Evolutionary conservation across 2,113 vertebrate genomes (phyloP).

Genomic region (Stegastes partitus): DNA sequence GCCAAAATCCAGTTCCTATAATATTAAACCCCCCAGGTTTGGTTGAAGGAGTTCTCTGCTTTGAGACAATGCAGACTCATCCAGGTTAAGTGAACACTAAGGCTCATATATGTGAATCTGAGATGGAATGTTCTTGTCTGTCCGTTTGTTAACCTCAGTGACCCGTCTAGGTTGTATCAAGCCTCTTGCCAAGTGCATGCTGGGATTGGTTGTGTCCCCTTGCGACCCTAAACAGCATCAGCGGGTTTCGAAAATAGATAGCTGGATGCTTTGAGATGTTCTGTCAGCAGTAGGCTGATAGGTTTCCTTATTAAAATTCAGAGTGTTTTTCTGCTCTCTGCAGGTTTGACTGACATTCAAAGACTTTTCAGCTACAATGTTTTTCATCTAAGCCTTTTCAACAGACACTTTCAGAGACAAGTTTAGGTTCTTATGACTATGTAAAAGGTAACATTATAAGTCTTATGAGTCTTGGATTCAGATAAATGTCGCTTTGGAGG

Average conservation of each 20-base stretch:
- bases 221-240: constrained; percentile 17
- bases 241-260: constrained; percentile 20
- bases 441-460: constrained; percentile 6
- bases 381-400: constrained; percentile 30
- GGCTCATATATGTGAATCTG: neutral
- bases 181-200: neutral
- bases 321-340: constrained; percentile 33
- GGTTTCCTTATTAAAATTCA: constrained; percentile 49
- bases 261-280: constrained; percentile 33
- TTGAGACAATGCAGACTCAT: neutral
- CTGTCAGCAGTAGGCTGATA: constrained; percentile 32
- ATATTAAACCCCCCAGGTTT: neutral
- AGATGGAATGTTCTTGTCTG: neutral
- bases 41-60: neutral
- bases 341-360: constrained; percentile 33
- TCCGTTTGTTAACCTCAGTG: constrained; percentile 4
- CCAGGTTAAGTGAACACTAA: neutral
- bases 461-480: neutral
- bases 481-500: neutral
- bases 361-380: constrained; percentile 26
- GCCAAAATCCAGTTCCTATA: neutral
- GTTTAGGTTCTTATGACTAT: constrained; percentile 1
- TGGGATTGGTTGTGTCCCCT: constrained; percentile 18
- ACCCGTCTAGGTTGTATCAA: constrained; percentile 1
- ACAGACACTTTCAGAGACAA: neutral